These are phyloP conservation scores for Diarsia rubi DNA, from an alignment of 2,888 invertebrate species.

Conservation along the genomic window DNA sequence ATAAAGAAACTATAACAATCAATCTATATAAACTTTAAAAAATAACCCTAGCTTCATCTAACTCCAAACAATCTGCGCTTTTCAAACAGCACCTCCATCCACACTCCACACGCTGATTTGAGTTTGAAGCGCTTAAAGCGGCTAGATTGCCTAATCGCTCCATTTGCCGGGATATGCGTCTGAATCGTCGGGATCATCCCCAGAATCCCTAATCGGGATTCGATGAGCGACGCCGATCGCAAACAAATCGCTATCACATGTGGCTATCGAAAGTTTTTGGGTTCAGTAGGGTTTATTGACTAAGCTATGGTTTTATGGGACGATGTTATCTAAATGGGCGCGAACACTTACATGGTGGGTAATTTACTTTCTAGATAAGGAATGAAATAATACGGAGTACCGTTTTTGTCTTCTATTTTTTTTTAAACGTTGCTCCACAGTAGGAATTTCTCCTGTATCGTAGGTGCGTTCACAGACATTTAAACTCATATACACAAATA, in stretches of 20 bases:
- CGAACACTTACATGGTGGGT: conserved; percentile 19
- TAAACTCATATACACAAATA: too few relatives aligned
- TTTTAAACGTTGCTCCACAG: too few relatives aligned
- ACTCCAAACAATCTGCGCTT: conserved; percentile 41
- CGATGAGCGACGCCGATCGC: conserved; percentile 78
- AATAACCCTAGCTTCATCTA: not conserved
- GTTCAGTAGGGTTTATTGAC: conserved; percentile 63
- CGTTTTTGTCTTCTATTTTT: too few relatives aligned
- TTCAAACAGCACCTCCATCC: conserved; percentile 40
- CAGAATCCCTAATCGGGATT: conserved; percentile 81
- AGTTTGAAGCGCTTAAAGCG: conserved; percentile 77
- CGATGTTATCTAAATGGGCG: conserved; percentile 55
- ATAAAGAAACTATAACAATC: not conserved
- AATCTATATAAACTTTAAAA: not conserved
- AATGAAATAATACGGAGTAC: not conserved
- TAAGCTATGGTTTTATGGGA: conserved; percentile 62
- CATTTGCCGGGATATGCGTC: conserved; percentile 80
- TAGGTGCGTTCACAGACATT: too few relatives aligned
- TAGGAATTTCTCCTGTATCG: too few relatives aligned
- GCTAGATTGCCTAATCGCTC: conserved; percentile 83
- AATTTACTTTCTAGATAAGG: not conserved
- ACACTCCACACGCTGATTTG: conserved; percentile 69
- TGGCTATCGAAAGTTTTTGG: conserved; percentile 62
- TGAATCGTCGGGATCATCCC: conserved; percentile 78
- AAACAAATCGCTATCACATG: conserved; percentile 80